Percentiles rank a stretch among this genome's conserved stretches.
These are phyloP conservation scores for Peromyscus maniculatus DNA, from an alignment of 2,113 vertebrate genomes.

Conservation along the genomic window DNA sequence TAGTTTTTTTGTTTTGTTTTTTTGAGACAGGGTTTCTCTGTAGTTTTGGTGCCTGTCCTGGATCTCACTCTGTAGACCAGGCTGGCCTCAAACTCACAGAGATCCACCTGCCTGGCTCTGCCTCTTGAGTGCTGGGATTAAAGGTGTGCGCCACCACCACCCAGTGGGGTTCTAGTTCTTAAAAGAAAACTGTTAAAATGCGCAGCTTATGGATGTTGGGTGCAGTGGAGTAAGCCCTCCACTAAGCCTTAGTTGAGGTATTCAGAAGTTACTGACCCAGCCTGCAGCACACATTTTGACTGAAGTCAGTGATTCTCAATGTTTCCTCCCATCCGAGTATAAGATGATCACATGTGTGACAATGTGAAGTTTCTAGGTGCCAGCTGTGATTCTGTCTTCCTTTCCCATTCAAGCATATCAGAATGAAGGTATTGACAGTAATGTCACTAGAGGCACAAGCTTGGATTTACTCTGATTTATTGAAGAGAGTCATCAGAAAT, in stretches of 20 bases:
- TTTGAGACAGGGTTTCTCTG: too few species aligned
- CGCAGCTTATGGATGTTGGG: background rate
- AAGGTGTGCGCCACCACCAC: too few species aligned
- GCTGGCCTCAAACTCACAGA: too few species aligned
- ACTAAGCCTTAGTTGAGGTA: background rate
- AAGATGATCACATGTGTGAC: background rate
- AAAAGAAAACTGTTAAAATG: constrained; percentile 17
- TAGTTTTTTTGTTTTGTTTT: background rate
- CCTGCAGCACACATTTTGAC: background rate
- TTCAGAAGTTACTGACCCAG: background rate
- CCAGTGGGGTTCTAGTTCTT: background rate
- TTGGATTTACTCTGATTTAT: constrained; percentile 42
- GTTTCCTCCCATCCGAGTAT: background rate
- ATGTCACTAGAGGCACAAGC: background rate
- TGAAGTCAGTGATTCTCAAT: background rate
- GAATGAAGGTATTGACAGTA: background rate
- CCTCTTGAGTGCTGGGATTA: too few species aligned
- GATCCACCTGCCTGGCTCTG: too few species aligned
- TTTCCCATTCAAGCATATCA: background rate
- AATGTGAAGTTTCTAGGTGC: background rate
- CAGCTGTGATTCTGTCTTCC: background rate
- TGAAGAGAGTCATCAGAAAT: constrained; percentile 43
- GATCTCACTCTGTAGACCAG: too few species aligned
- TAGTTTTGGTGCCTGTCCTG: too few species aligned
- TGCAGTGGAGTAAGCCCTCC: background rate